Base-by-base conservation (phyloP, 2,113 vertebrate species). In the Chaenogobius annularis region DNA sequence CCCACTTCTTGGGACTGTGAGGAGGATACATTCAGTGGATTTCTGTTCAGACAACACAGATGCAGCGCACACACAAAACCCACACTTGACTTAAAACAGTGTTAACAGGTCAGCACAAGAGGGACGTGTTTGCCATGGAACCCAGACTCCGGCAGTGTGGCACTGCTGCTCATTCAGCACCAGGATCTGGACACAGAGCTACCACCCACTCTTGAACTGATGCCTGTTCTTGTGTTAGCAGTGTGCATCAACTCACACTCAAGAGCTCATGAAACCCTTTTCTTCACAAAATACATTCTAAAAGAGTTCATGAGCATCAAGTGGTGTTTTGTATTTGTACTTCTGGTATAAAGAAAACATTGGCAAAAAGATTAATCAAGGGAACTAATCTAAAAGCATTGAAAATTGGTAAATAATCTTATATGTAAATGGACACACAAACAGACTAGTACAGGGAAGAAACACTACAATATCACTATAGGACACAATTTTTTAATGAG, bases 231-330 rank as follows among this genome's bases (percentile, higher is more conserved):
- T 46, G 67, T 5, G 0, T 63, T 63, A n/a, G 61, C 23, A 0
- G 75, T 20, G 58, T 73, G 55, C 43, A 65, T 77, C 70, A 76
- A 75, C n/a, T n/a, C n/a, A n/a, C n/a, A n/a, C n/a, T n/a, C 90
- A 70, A 69, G 85, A 88, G 40, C 52, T 74, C 84, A 66, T 69
- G 47, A 5, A 48, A 81, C 87, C 89, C 84, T 78, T 89, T 91
- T 85, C 87, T 91, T 91, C 85, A 90, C 86, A 90, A 89, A 89
- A 91, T 89, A 92, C 89, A 91, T 92, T 92, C 91, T 87, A 91
- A 90, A 92, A 90, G 87, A 87, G 83, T 62, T 64, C 63, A 79
- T 17, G 83, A 68, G 79, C 74, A 73, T 86, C 87, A 48, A 84
- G 85, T 74, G 72, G 80, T 74, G 80, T 68, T 75, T 77, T 79